Base-by-base conservation (phyloP, 2,888 invertebrate genomes). In the Phragmatobia fuliginosa region DNA sequence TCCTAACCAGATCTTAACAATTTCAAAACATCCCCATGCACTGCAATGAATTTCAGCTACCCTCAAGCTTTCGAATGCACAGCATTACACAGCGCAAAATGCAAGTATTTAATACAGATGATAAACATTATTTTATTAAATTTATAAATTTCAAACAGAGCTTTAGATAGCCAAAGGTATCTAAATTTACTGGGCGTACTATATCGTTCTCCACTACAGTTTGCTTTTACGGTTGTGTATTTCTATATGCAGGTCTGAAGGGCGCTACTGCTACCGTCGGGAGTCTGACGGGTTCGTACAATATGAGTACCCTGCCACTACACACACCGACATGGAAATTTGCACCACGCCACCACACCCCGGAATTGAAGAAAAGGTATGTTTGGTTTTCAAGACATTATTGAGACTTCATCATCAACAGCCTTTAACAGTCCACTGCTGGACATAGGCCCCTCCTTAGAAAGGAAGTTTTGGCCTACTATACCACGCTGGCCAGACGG, bases 251-350 rank as follows among this genome's bases (percentile, higher is more conserved):
- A 96, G 96, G 95, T 93, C 94, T 77, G 95, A 94, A 90, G 96
- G 96, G 76, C 95, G 96, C 71, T 96, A 96, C 94, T 95, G 94
- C 88, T 96, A 96, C 92, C 90, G 92, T 87, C 95, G 96, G 82
- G 92, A 92, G 83, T 85, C 87, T 67, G 96, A 96, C 84, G 96
- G 96, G 36, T 92, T 95, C 81, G 92, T 94, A 73, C 96, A 96
- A 91, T 96, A 96, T 96, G 96, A 96, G 87, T 96, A 94, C 85
- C 96, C 96, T n/a, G 93, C 93, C 25, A 87, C 85, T 16, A 87
- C 87, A 18, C 84, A 87, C 84, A 91, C 89, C n/a, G 95, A 95
- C 71, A 96, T 96, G 95, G 95, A 96, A 60, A 95, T 96, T 59
- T 91, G 93, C 74, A 94, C 92, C 73, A 95, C 95, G 71, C 95